phyloP scores from a whole-genome alignment of 1,140 invertebrate genomes.

The Drosophila murphyi region DNA sequence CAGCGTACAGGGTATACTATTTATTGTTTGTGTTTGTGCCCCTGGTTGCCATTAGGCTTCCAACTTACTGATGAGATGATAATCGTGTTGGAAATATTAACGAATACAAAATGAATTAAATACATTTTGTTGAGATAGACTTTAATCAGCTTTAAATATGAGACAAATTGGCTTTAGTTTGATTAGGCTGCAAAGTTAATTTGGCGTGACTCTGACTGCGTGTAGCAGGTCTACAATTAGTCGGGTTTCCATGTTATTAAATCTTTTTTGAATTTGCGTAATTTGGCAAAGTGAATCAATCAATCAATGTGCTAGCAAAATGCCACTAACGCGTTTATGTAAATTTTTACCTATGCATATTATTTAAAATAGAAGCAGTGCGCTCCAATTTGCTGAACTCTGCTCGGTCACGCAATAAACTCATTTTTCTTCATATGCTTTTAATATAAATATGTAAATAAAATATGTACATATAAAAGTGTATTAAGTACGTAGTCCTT shows the following conservation, averaged over 20 bases:
- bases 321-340: conserved; percentile 24
- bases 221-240: not conserved
- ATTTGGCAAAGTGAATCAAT: conserved; percentile 21
- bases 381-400: conserved; percentile 63
- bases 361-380: conserved; percentile 36
- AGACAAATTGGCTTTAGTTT: too few species aligned
- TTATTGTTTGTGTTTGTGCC: not conserved
- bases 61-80: not conserved
- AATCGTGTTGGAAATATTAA: not conserved
- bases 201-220: not conserved
- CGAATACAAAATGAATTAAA: too few species aligned
- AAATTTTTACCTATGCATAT: conserved; percentile 16
- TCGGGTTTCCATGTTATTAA: conserved; percentile 1
- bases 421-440: conserved; percentile 78
- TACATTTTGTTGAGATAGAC: too few species aligned
- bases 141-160: too few species aligned
- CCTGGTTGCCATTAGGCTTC: not conserved
- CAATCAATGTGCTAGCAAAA: conserved; percentile 30
- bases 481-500: conserved; percentile 2
- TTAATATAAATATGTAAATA: conserved; percentile 53
- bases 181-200: too few species aligned
- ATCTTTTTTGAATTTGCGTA: not conserved
- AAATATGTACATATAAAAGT: conserved; percentile 1
- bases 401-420: conserved; percentile 65
- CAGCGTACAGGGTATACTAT: too few species aligned